phyloP scores from a whole-genome alignment of 2,888 invertebrate species.

The Thymelicus sylvestris region DNA sequence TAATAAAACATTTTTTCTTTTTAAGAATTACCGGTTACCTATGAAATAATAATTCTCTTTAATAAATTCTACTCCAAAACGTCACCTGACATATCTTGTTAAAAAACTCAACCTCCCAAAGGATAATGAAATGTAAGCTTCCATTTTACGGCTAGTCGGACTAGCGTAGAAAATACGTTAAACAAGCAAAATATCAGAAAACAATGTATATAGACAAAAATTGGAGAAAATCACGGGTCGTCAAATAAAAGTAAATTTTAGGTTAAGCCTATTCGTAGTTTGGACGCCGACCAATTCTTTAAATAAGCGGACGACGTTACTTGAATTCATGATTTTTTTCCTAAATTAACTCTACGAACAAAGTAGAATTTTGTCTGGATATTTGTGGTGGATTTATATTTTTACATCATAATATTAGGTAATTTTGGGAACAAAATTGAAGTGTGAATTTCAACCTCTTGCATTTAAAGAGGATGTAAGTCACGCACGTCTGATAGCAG shows the following conservation, averaged over 20 bases:
- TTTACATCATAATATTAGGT: background rate
- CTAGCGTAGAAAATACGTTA: background rate
- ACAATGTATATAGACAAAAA: background rate
- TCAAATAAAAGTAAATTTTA: slow-evolving; percentile 9
- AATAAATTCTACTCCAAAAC: too few species aligned
- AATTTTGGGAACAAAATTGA: background rate
- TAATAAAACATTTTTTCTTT: too few species aligned
- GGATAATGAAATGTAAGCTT: too few species aligned
- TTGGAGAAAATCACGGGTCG: background rate
- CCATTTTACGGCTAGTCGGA: too few species aligned
- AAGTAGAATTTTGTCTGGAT: background rate
- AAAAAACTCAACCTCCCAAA: too few species aligned
- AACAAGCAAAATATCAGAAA: background rate
- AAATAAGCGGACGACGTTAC: slow-evolving; percentile 7
- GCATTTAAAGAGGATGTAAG: background rate
- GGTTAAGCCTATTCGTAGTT: slow-evolving; percentile 21
- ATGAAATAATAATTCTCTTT: too few species aligned
- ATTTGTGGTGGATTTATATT: background rate
- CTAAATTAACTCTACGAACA: slow-evolving; percentile 9
- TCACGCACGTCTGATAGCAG: background rate
- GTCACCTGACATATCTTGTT: too few species aligned
- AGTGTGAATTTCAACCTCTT: background rate
- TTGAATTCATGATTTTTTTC: slow-evolving; percentile 2
- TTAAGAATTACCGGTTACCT: too few species aligned
- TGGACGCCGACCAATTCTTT: slow-evolving; percentile 17